phyloP scores from a whole-genome alignment of 2,113 vertebrate genomes.

The Channa argus region DNA sequence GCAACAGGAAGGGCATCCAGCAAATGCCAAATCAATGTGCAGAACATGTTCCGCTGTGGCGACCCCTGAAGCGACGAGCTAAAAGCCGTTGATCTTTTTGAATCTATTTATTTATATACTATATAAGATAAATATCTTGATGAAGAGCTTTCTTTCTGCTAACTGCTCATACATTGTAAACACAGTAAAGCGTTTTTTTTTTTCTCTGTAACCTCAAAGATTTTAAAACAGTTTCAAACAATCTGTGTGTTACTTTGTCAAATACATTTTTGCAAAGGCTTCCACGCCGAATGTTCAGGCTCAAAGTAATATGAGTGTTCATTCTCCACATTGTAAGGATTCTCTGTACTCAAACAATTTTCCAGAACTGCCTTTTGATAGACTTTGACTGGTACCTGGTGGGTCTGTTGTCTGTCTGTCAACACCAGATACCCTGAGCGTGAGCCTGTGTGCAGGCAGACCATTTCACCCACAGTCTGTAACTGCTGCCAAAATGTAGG shows the following conservation, averaged over 20 bases:
- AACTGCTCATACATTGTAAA: too few species aligned
- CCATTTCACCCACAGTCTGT: constrained; percentile 44
- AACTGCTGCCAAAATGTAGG: constrained; percentile 62
- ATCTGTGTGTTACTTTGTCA: background rate
- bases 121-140: too few species aligned
- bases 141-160: too few species aligned
- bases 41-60: too few species aligned
- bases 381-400: constrained; percentile 74
- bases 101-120: too few species aligned
- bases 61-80: too few species aligned
- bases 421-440: constrained; percentile 69
- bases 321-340: constrained; percentile 31
- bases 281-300: background rate
- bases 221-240: background rate
- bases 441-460: constrained; percentile 56
- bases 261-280: constrained; percentile 3
- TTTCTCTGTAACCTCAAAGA: background rate
- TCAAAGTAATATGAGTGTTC: constrained; percentile 23
- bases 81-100: too few species aligned
- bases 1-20: too few species aligned
- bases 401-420: constrained; percentile 77
- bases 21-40: too few species aligned
- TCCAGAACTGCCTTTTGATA: constrained; percentile 66
- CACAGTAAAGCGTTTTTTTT: background rate
- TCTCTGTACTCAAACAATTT: constrained; percentile 53